Percentiles rank a stretch among this genome's conserved stretches.
Conservation (phyloP, 2,113 vertebrate genomes). For the Cyanoramphus novaezelandiae region DNA sequence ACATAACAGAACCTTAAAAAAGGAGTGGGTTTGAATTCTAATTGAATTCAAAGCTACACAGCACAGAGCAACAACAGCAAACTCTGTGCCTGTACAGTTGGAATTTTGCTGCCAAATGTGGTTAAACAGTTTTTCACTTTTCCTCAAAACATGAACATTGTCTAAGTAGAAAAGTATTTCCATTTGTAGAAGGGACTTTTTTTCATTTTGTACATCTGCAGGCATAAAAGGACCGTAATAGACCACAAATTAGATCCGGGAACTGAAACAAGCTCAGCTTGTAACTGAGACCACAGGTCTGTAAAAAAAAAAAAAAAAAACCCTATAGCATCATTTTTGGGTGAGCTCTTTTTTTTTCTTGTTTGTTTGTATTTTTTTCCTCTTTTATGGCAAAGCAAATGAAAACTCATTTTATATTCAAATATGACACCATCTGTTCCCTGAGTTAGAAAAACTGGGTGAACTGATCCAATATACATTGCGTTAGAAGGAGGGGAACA, state of each 20-base stretch:
- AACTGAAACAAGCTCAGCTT: constrained; percentile 66
- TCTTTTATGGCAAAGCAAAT: constrained; percentile 64
- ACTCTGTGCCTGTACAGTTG: constrained; percentile 55
- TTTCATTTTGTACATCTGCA: constrained; percentile 69
- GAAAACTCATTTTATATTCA: constrained; percentile 72
- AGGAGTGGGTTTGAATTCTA: constrained; percentile 42
- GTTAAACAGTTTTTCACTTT: constrained; percentile 69
- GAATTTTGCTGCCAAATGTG: constrained; percentile 67
- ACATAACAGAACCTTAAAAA: constrained; percentile 28
- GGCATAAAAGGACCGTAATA: constrained; percentile 63
- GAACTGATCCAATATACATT: constrained; percentile 64
- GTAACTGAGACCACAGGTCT: constrained; percentile 68
- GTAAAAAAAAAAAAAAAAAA: constrained; percentile 26
- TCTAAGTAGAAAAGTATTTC: constrained; percentile 74
- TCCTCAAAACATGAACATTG: constrained; percentile 67
- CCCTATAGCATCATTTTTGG: constrained; percentile 45
- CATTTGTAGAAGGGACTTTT: constrained; percentile 67
- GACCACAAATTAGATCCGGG: constrained; percentile 72
- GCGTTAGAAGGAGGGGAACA: constrained; percentile 48
- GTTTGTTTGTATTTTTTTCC: constrained; percentile 53
- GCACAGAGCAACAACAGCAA: constrained; percentile 50
- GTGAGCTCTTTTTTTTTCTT: constrained; percentile 33
- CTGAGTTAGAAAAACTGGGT: constrained; percentile 66
- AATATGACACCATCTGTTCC: constrained; percentile 71
- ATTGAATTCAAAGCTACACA: constrained; percentile 46